Conservation (phyloP, 2,113 vertebrate species). For the Corythornis cristatus region DNA sequence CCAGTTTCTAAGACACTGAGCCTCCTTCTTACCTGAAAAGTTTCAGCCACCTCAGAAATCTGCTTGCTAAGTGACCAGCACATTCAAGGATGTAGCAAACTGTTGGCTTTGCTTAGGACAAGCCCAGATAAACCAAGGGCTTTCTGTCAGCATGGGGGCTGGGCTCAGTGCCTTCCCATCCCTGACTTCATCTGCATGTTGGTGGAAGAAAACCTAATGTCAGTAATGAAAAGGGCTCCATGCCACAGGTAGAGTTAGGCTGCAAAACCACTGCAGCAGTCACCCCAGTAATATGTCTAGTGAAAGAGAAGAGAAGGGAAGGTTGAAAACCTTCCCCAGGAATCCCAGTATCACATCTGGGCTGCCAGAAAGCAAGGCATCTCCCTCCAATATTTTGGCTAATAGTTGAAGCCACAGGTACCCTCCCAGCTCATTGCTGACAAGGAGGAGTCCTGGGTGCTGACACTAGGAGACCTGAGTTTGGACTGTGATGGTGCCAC, state of each 20-base stretch:
- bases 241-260: neutral
- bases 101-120: neutral
- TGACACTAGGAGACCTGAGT: rapidly evolving
- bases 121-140: neutral
- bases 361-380: neutral
- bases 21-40: slow-evolving; percentile 40
- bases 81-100: neutral
- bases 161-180: neutral
- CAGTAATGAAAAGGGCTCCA: neutral
- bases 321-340: neutral
- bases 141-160: neutral
- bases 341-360: neutral
- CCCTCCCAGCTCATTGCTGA: neutral
- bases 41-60: slow-evolving; percentile 25
- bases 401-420: neutral
- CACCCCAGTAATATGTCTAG: neutral
- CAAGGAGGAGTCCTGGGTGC: neutral
- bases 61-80: neutral
- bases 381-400: neutral
- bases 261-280: neutral
- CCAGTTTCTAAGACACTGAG: neutral
- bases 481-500: neutral
- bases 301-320: neutral
- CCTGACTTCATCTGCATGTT: neutral
- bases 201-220: neutral